Base-by-base conservation (phyloP, 1,140 invertebrate genomes). In the Cydia amplana region DNA sequence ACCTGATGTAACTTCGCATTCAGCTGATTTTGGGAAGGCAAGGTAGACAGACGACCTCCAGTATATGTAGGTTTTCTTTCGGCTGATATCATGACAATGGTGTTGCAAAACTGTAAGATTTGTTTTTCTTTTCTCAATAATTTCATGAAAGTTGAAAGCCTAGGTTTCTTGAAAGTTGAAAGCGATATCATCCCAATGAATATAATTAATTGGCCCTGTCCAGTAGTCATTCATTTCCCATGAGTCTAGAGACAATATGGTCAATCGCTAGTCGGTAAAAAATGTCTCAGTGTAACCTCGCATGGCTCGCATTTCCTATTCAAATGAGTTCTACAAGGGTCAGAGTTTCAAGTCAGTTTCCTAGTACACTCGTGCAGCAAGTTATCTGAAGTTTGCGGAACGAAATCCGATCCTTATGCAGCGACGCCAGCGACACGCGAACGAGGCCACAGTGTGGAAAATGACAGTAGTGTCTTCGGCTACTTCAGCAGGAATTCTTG, bases 301-400 rank as follows among this genome's bases (percentile, higher is more conserved):
- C 55, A 23, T 60, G 0, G 55, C 55, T 60, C 6, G 20, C 55
- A 60, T 60, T 23, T 60, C 55, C 55, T 23, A 70, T 70, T 70
- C 65, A 40, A 70, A 70, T 70, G n/a, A 70, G 36, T 9, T 40
- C 32, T 43, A 70, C 23, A 70, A 70, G 65, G 32, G 28, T 70
- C 28, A 12, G n/a, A 9, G 65, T 70, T 70, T 40, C 65, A 40
- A n/a, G 65, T 43, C 65, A 28, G 28, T 70, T 70, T 80, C 79
- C 81, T 79, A 85, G 81, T 87, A 85, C 86, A 84, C 80, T 83
- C 79, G 60, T 65, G 43, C 64, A 20, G 14, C 85, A 83, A 90
- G 87, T 84, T 87, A 90, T 91, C 85, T 92, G 78, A 83, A 87
- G 80, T 90, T 91, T 92, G 91, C 91, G 91, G 91, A 92, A 92